A percentile compares a stretch with the other conserved stretches of the same genome.
Conservation (phyloP, 2,113 vertebrate genomes). For the Rallus limicola region DNA sequence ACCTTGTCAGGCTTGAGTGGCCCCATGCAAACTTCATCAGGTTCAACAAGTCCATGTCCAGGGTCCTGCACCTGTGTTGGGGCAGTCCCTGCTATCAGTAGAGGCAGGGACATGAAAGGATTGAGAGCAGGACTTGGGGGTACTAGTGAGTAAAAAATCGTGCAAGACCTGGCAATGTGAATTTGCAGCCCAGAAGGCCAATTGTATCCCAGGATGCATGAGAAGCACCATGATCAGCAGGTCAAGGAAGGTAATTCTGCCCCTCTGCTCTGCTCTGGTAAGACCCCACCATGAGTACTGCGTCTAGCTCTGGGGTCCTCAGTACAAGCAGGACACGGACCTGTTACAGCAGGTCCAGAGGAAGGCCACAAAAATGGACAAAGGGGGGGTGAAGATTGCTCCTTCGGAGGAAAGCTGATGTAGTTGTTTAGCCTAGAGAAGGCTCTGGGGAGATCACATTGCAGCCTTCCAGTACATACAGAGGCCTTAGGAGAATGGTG, state of each 20-base stretch:
- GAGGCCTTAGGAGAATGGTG: background rate
- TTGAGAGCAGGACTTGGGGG: background rate
- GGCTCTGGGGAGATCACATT: background rate
- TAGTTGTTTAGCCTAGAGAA: background rate
- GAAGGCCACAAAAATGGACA: background rate
- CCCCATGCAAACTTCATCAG: background rate
- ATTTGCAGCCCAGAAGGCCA: background rate
- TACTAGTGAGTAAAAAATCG: background rate
- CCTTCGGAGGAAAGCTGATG: background rate
- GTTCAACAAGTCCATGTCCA: background rate
- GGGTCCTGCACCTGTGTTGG: background rate
- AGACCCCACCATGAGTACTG: background rate
- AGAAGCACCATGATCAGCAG: background rate
- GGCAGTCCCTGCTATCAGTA: background rate
- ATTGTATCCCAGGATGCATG: fast-evolving
- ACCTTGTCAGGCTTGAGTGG: too few relatives aligned
- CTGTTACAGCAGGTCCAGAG: background rate
- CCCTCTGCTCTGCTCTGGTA: background rate
- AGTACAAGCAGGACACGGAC: background rate
- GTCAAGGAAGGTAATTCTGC: background rate
- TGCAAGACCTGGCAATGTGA: background rate
- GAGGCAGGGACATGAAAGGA: background rate
- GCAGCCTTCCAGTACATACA: background rate
- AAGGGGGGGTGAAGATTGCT: background rate
- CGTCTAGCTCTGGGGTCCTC: background rate